Base-by-base conservation (phyloP, 2,113 vertebrate species). In the Ploceus nigricollis region DNA sequence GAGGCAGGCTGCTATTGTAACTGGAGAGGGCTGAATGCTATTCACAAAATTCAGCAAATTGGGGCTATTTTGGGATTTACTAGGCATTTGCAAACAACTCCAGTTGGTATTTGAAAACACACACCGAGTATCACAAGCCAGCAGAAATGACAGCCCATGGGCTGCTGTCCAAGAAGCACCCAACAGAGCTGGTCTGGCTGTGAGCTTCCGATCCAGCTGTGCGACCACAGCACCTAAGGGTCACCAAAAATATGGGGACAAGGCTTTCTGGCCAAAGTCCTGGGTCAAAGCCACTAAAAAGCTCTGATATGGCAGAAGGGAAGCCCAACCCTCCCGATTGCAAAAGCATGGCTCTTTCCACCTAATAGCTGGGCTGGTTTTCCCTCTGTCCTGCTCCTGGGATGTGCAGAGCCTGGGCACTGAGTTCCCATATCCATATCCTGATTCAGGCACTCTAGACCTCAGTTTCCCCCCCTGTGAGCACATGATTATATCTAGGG, bases 71-170 rank as follows among this genome's bases (percentile, higher is more conserved):
- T 96, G 71, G 94, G 94, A 94, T 95, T 97, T 96, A 95, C 89
- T 63, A 95, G 91, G 94, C 94, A 95, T 97, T 95, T 96, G 73
- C 94, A 97, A 97, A 97, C 97, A 97, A 91, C 93, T 97, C 91
- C 87, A 94, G 91, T 97, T 87, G 87, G 81, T 96, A 97, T 97
- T 95, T 95, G 94, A 93, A 97, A 97, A 97, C 95, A 96, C 37
- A 78, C 70, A 87, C 61, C 4, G 31, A 75, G 65, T 57, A 92
- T 75, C 87, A 90, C 78, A 90, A 93, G 95, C 89, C 93, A 94
- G 89, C 39, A 93, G 85, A 83, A 84, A 31, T 48, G 87, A 79
- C 89, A 83, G 73, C 61, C 90, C 94, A 28, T 9, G 61, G 63
- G 91, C 80, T 72, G 79, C 30, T 87, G 45, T 75, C 89, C 79